Evolutionary conservation across 2,113 vertebrate species (phyloP).

Genomic region (Oreotrochilus melanogaster): DNA sequence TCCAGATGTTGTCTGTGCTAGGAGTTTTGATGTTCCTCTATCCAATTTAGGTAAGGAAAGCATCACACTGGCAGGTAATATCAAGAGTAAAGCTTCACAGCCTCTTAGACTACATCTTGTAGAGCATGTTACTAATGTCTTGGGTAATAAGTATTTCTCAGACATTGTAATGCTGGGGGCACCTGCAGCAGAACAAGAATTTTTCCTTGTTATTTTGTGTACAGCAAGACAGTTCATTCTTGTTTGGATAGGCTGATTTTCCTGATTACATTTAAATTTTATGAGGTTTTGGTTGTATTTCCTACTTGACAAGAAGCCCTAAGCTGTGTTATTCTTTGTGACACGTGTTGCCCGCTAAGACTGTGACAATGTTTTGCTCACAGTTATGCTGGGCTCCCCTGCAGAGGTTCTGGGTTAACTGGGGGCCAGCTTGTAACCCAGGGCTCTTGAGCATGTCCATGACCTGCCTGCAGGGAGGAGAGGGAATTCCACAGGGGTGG

Average conservation of each 20-base stretch:
- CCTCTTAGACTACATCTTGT: not conserved
- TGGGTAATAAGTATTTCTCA: not conserved
- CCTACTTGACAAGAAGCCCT: not conserved
- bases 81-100: not conserved
- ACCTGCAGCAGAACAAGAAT: not conserved
- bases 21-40: not conserved
- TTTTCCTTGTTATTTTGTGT: not conserved
- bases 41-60: not conserved
- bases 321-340: not conserved
- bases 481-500: fast-evolving
- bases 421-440: not conserved
- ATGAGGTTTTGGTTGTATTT: not conserved
- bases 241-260: not conserved
- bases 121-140: not conserved
- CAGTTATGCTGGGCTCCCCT: fast-evolving
- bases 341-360: not conserved
- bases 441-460: too few species aligned
- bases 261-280: slow-evolving; percentile 1
- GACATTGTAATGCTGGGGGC: not conserved
- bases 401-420: fast-evolving
- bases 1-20: not conserved
- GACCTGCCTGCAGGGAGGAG: fast-evolving
- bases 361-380: fast-evolving
- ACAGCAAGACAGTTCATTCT: not conserved
- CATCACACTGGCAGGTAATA: not conserved